Evolutionary conservation across 2,797 vertebrate genomes (phyloP), one percentile per base, ranked within the genome.

Genomic region (Cephalopachus bancanus): DNA sequence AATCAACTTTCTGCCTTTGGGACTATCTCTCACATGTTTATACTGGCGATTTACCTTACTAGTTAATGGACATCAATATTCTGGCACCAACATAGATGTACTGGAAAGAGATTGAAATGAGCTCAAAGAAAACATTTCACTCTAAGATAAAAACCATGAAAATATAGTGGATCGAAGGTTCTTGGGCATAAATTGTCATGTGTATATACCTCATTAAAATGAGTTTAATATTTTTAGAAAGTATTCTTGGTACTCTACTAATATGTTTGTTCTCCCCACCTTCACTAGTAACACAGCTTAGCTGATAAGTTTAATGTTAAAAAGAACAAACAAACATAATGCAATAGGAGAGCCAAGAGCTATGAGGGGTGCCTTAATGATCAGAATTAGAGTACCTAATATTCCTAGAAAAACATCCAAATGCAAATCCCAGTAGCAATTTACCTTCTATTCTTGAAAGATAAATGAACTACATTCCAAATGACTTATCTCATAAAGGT

Each of bases 21-120:
- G 93, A 90, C 78, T 93, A 97, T 93, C 57, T 53, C 33, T 92
- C 94, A 89, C 69, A 79, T 91, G 95, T 96, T 97, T 95, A 89
- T 83, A 59, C 51, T 85, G 83, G 49, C 3, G 26, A 89, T 95
- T 97, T 96, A 95, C 62, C 10, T 71, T 71, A 88, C 83, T 57
- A 86, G 89, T 89, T 96, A 97, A 95, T 87, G 91, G 83, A 83
- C 55, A 94, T 96, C 89, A 93, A 85, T 97, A 97, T 95, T 91
- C 79, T 90, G 80, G 30, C 86, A 79, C 69, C 74, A 89, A 92
- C 96, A 92, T 74, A 95, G 86, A 96, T 93, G 64, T 80, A 79
- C 33, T 81, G 59, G n/a, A 89, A 96, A 78, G 75, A 95, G 71
- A 97, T 33, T 55, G 67, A 96, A 97, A 88, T 95, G 33, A 93